A percentile compares a stretch with the other conserved stretches of the same genome.
These are phyloP conservation scores for Toxotes lorentzi DNA, from an alignment of 2,797 vertebrate species.

Conservation along the genomic window DNA sequence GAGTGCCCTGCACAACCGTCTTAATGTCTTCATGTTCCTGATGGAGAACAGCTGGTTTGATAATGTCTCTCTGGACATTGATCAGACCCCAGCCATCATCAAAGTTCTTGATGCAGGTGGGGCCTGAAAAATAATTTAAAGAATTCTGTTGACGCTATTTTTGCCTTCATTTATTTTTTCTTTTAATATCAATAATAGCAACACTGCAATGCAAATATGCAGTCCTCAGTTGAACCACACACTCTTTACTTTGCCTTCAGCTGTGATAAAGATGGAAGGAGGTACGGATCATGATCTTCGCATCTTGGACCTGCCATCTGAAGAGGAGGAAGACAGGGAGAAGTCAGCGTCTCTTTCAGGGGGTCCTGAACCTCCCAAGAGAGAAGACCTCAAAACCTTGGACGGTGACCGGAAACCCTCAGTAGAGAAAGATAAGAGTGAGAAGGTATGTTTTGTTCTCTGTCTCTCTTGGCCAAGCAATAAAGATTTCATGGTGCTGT, in stretches of 20 bases:
- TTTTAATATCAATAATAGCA: background rate
- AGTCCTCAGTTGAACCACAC: background rate
- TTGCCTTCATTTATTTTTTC: background rate
- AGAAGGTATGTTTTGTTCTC: constrained; percentile 79
- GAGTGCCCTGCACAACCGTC: constrained; percentile 89
- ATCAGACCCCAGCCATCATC: constrained; percentile 89
- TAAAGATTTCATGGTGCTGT: background rate
- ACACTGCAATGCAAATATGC: background rate
- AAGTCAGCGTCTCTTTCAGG: constrained; percentile 60
- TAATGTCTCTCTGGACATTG: constrained; percentile 90
- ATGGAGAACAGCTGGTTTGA: constrained; percentile 92
- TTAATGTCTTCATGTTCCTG: constrained; percentile 90
- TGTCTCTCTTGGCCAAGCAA: background rate
- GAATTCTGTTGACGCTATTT: background rate
- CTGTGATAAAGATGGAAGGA: constrained; percentile 97
- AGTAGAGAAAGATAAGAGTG: constrained; percentile 86
- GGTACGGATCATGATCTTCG: constrained; percentile 92
- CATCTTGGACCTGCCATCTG: constrained; percentile 89
- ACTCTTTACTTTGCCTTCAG: constrained; percentile 65
- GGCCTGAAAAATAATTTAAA: background rate
- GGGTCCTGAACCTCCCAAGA: constrained; percentile 83
- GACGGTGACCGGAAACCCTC: constrained; percentile 83
- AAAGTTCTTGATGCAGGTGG: constrained; percentile 93
- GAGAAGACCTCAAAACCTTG: constrained; percentile 82
- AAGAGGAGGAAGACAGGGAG: constrained; percentile 91